phyloP scores from a whole-genome alignment of 2,797 vertebrate species.

The Melanotaenia boesemani region DNA sequence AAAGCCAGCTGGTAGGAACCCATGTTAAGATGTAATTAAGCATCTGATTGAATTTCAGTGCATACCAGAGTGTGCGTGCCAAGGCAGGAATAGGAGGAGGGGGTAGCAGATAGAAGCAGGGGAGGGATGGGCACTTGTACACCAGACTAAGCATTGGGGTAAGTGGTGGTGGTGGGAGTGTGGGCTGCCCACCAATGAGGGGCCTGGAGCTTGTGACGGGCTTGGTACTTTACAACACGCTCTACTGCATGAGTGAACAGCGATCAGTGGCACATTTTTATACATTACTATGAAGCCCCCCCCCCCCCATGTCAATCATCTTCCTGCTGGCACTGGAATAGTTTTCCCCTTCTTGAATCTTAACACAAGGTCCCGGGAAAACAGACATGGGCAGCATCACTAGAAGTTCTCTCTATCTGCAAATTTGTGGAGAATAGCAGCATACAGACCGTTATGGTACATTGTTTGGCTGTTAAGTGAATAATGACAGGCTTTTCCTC shows the following conservation, averaged over 20 bases:
- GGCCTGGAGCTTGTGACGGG: conserved; percentile 67
- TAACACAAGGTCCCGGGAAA: conserved; percentile 55
- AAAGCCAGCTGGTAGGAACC: conserved; percentile 95
- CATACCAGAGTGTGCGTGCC: conserved; percentile 86
- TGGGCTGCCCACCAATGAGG: conserved; percentile 66
- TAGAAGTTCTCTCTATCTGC: conserved; percentile 28
- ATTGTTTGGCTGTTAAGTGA: conserved; percentile 45
- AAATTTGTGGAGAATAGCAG: conserved; percentile 22
- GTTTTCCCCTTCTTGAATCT: conserved; percentile 45
- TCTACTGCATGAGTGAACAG: conserved; percentile 70
- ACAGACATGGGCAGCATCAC: conserved; percentile 25
- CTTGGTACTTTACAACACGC: conserved; percentile 75
- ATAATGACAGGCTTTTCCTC: conserved; percentile 30
- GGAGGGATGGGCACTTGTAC: conserved; percentile 73
- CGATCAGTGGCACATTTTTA: conserved; percentile 80
- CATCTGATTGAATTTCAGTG: conserved; percentile 94
- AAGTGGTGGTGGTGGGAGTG: conserved; percentile 68
- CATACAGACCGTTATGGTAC: conserved; percentile 4
- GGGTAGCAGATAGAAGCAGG: conserved; percentile 39
- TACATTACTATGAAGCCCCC: conserved; percentile 67
- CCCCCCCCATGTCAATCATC: conserved; percentile 77
- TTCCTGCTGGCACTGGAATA: conserved; percentile 68
- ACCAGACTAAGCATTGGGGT: conserved; percentile 78
- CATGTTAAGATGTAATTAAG: conserved; percentile 97
- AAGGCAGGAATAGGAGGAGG: conserved; percentile 57